Percentiles rank a stretch among this genome's conserved stretches.
Conservation (phyloP, 2,888 invertebrate species). For the Synanthedon myopaeformis region DNA sequence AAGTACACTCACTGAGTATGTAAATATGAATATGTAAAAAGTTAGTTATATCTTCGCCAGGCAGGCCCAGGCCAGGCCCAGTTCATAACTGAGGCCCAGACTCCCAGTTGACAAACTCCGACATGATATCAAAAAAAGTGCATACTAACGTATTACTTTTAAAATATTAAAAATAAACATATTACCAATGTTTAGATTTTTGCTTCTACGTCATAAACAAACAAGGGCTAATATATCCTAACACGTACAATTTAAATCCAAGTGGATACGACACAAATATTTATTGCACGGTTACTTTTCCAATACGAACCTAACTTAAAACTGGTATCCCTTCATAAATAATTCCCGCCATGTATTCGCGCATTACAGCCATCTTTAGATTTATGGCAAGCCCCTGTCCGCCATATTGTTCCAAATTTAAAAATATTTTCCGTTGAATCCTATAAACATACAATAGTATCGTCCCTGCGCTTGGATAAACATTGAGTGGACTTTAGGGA, state of each 20-base stretch:
- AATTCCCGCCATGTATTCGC: slow-evolving; percentile 58
- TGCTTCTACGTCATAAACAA: no score
- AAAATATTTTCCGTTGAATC: slow-evolving; percentile 48
- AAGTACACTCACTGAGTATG: no score
- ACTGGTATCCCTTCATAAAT: slow-evolving; percentile 53
- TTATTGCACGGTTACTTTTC: slow-evolving; percentile 22
- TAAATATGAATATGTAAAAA: no score
- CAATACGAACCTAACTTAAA: slow-evolving; percentile 32
- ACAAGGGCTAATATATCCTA: neutral
- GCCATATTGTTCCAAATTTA: slow-evolving; percentile 66
- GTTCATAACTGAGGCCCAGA: no score
- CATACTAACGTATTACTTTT: no score
- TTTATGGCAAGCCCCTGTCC: slow-evolving; percentile 62
- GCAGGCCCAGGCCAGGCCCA: no score
- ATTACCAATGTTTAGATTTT: no score
- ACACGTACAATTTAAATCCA: slow-evolving; percentile 4
- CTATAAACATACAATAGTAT: slow-evolving; percentile 23
- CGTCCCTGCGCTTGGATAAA: slow-evolving; percentile 23
- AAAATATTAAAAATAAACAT: no score
- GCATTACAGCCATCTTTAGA: slow-evolving; percentile 62
- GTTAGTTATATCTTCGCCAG: no score
- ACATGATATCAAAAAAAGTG: no score
- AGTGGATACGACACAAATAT: slow-evolving; percentile 2
- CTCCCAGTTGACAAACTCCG: no score
- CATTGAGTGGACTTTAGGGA: slow-evolving; percentile 35